These are phyloP conservation scores for Aquatica leii DNA, from an alignment of 2,888 invertebrate species.

Conservation along the genomic window DNA sequence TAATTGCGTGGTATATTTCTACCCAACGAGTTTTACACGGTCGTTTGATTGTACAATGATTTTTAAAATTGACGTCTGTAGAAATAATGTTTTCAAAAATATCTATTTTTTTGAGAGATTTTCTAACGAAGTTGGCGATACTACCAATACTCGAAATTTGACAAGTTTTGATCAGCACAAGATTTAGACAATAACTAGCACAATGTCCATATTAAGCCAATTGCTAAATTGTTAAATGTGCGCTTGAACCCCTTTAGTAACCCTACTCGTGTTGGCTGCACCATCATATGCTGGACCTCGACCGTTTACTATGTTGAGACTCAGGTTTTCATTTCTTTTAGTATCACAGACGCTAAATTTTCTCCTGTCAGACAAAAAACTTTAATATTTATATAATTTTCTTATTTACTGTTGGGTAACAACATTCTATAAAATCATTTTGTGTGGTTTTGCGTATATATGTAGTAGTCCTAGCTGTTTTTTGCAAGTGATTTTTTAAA, in stretches of 20 bases:
- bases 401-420: not conserved
- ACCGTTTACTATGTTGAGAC: not conserved
- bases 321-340: not conserved
- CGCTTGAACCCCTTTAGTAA: not conserved
- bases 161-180: too few species aligned
- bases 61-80: too few species aligned
- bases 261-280: not conserved
- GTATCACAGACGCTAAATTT: too few species aligned
- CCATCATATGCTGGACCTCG: too few species aligned
- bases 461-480: too few species aligned
- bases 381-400: too few species aligned
- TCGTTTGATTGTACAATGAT: too few species aligned
- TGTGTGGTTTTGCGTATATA: too few species aligned
- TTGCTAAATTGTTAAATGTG: not conserved
- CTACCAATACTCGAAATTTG: not conserved
- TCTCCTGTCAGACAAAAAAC: too few species aligned
- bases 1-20: not conserved
- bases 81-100: not conserved
- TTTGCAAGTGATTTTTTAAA: too few species aligned
- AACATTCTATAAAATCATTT: too few species aligned
- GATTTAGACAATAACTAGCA: not conserved
- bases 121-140: not conserved
- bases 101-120: not conserved
- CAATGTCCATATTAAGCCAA: not conserved
- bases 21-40: not conserved